phyloP scores from a whole-genome alignment of 2,113 vertebrate genomes.

The Nicator chloris region DNA sequence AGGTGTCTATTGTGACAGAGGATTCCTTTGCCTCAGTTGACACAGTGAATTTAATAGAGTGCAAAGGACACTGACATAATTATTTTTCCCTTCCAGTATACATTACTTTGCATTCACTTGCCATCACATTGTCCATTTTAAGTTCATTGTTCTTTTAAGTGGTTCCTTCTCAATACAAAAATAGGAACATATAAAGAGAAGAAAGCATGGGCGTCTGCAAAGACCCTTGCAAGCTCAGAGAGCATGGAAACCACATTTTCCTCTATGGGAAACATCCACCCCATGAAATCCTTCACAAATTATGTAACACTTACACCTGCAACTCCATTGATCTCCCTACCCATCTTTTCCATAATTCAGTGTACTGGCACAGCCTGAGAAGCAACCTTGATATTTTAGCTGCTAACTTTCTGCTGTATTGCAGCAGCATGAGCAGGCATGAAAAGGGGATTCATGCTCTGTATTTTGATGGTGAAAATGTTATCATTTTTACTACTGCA shows the following conservation, averaged over 20 bases:
- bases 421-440: background rate
- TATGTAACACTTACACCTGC: background rate
- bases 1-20: background rate
- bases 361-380: background rate
- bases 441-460: background rate
- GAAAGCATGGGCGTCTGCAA: background rate
- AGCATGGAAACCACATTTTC: background rate
- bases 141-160: background rate
- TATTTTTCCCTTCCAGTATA: background rate
- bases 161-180: background rate
- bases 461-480: background rate
- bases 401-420: background rate
- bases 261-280: background rate
- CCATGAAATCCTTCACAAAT: background rate
- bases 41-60: background rate
- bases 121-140: background rate
- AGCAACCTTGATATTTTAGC: background rate
- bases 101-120: background rate
- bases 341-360: background rate
- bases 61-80: background rate
- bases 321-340: background rate
- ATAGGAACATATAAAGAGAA: background rate
- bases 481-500: background rate
- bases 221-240: background rate
- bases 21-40: background rate